Base-by-base conservation (phyloP, 2,797 vertebrate species). In the Arnoldichthys spilopterus region DNA sequence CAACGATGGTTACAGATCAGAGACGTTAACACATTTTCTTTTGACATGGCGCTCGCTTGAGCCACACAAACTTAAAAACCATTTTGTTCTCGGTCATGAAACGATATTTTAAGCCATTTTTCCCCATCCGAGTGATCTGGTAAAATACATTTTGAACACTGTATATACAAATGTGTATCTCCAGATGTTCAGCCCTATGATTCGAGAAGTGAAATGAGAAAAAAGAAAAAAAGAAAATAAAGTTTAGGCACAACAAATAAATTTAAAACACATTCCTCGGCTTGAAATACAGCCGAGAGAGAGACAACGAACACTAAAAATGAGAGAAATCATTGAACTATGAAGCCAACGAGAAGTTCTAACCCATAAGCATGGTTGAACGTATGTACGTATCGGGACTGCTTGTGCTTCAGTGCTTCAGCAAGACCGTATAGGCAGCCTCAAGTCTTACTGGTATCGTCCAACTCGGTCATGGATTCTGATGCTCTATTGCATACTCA, bases 231-330 rank as follows among this genome's bases (percentile, higher is more conserved):
- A n/a, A n/a, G n/a, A n/a, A 80, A 80, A 85, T 85, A 84, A 84
- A 80, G 85, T 82, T 84, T 67, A 84, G 76, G 83, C 82, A 85
- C 81, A 75, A 84, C 76, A 85, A 84, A 85, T 53, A 47, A 78
- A 74, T 66, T 75, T 30, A 77, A 84, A 85, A 82, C 73, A 82
- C 72, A 76, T 66, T 77, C 63, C 69, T 72, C 73, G 67, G 68
- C 72, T 49, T 79, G 69, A 72, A 59, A 70, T 56, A 70, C 72
- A 77, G 79, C 78, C n/a, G 59, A 67, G 71, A 77, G n/a, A n/a
- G 59, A 67, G 66, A 87, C 78, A 58, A 71, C 64, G 63, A 82
- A 81, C 69, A 75, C 75, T 79, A 81, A 68, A 77, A 77, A 73
- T 34, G 11, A 61, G 37, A 84, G 45, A 83, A 78, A 81, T 72